Conservation (phyloP, 2,888 invertebrate genomes). For the Prenolepis imparis region DNA sequence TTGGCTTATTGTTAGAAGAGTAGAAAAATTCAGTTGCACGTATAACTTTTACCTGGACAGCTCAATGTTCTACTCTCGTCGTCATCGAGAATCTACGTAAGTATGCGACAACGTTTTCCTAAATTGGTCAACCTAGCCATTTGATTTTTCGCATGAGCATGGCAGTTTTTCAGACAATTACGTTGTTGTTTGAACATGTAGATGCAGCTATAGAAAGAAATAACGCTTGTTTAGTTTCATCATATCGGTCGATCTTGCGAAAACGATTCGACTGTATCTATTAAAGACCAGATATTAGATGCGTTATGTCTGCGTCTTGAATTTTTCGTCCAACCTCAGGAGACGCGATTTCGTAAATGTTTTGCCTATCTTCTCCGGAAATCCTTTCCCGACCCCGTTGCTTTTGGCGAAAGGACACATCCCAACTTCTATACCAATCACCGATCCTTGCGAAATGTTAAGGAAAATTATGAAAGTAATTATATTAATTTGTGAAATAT, state of each 20-base stretch:
- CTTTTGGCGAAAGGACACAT: conserved; percentile 6
- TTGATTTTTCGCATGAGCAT: conserved; percentile 63
- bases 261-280: conserved; percentile 22
- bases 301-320: conserved; percentile 3
- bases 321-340: conserved; percentile 80
- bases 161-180: conserved; percentile 46
- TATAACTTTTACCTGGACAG: conserved; percentile 7
- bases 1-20: background rate
- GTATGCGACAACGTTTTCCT: background rate
- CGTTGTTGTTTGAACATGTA: conserved; percentile 50
- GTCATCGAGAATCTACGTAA: conserved; percentile 18
- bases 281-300: background rate
- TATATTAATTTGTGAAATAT: background rate
- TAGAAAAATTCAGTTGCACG: conserved; percentile 29
- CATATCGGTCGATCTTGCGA: conserved; percentile 15
- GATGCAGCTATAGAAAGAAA: conserved; percentile 35
- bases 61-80: background rate
- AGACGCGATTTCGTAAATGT: conserved; percentile 82
- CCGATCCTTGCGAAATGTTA: background rate
- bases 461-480: background rate
- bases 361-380: conserved; percentile 31
- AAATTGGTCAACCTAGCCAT: conserved; percentile 9
- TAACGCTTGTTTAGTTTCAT: conserved; percentile 46
- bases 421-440: conserved; percentile 15
- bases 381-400: conserved; percentile 7